These are phyloP conservation scores for Vombatus ursinus DNA, from an alignment of 2,113 vertebrate genomes.

Conservation along the genomic window DNA sequence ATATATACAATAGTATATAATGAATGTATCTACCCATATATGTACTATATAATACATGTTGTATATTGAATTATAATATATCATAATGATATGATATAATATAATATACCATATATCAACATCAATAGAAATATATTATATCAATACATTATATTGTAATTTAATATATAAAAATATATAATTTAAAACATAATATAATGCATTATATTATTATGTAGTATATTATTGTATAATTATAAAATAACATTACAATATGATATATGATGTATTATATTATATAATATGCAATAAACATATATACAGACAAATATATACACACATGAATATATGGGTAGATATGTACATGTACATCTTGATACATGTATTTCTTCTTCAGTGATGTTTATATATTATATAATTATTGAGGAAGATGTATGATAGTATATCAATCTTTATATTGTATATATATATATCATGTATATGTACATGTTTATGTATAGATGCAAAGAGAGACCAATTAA, in stretches of 20 bases:
- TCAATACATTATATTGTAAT: too few relatives aligned
- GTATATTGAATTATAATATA: not conserved
- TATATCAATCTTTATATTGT: not conserved
- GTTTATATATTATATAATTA: not conserved
- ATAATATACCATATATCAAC: too few relatives aligned
- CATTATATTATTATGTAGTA: too few relatives aligned
- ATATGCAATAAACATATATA: not conserved
- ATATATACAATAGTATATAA: not conserved
- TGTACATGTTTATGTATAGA: not conserved
- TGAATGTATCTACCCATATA: not conserved
- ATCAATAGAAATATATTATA: too few relatives aligned
- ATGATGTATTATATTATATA: not conserved
- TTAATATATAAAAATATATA: too few relatives aligned
- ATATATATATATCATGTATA: not conserved
- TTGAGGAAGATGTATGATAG: not conserved
- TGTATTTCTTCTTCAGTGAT: not conserved
- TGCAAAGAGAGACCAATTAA: not conserved
- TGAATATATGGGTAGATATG: too few relatives aligned
- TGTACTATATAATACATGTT: not conserved
- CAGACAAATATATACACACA: not conserved
- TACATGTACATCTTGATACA: too few relatives aligned
- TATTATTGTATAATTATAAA: too few relatives aligned
- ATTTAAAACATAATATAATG: too few relatives aligned
- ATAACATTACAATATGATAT: too few relatives aligned
- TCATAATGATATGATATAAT: too few relatives aligned